These are phyloP conservation scores for Hyaena hyaena DNA, from an alignment of 2,113 vertebrate species.

Conservation along the genomic window DNA sequence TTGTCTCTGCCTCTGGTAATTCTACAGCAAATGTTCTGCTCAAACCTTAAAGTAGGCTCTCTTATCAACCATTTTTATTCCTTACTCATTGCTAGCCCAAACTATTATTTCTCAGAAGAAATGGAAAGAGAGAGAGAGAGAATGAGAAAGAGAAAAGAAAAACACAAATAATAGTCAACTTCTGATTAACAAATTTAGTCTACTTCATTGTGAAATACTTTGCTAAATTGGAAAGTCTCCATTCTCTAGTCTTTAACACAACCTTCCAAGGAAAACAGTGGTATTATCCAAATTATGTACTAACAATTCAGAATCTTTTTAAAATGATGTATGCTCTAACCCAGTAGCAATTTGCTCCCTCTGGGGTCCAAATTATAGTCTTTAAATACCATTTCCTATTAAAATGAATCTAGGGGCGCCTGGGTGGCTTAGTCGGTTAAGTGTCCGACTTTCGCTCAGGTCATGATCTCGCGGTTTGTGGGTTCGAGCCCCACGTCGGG, in stretches of 20 bases:
- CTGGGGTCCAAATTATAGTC: background rate
- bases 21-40: constrained; percentile 24
- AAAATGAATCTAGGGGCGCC: background rate
- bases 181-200: background rate
- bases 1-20: background rate
- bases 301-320: constrained; percentile 3
- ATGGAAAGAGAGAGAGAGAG: background rate
- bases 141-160: background rate
- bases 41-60: background rate
- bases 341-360: background rate
- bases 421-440: too few relatives aligned
- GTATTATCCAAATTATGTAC: background rate
- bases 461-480: too few relatives aligned
- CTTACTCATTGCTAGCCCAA: background rate
- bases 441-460: too few relatives aligned
- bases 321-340: constrained; percentile 5
- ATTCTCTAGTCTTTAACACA: constrained; percentile 11
- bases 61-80: background rate
- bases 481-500: too few relatives aligned
- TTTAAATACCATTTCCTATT: constrained; percentile 31
- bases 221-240: constrained; percentile 36
- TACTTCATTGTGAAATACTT: constrained; percentile 22
- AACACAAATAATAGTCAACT: background rate
- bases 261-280: background rate
- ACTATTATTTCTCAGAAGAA: constrained; percentile 23